Conservation (phyloP, 2,113 vertebrate genomes). For the Terrapene triunguis region DNA sequence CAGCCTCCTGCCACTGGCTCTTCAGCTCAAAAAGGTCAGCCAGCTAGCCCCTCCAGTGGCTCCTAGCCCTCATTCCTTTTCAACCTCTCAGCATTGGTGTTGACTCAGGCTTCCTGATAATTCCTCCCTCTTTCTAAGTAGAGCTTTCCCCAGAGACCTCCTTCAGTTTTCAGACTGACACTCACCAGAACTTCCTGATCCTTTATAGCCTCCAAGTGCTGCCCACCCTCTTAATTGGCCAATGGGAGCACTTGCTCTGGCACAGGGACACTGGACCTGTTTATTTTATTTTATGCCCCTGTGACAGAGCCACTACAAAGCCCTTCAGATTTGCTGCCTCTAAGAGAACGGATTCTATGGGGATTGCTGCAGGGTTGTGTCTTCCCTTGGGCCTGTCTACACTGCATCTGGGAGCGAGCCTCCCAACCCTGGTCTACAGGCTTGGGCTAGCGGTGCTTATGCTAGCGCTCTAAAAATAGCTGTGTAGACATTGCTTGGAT, state of each 20-base stretch:
- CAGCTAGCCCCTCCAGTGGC: neutral
- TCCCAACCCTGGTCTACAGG: neutral
- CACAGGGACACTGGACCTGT: neutral
- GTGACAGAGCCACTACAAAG: neutral
- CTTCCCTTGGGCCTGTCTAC: rapidly evolving
- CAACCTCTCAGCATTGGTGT: no score
- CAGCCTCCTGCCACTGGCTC: no score
- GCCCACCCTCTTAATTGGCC: neutral
- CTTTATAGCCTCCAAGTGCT: no score
- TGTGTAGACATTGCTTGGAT: no score
- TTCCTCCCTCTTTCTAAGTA: no score
- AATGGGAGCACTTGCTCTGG: neutral
- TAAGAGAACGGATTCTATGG: neutral
- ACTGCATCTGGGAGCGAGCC: neutral
- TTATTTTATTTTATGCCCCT: neutral
- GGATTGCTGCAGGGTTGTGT: neutral
- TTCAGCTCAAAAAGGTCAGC: neutral
- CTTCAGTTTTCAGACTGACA: no score
- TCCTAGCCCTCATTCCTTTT: no score
- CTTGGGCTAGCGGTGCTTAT: neutral
- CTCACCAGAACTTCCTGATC: no score
- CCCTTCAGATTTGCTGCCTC: neutral
- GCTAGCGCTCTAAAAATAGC: no score
- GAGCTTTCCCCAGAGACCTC: no score
- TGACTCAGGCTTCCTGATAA: no score